A percentile compares a stretch with the other conserved stretches of the same genome.
These are phyloP conservation scores for Norana najaformis DNA, from an alignment of 2,888 invertebrate genomes.

Conservation along the genomic window DNA sequence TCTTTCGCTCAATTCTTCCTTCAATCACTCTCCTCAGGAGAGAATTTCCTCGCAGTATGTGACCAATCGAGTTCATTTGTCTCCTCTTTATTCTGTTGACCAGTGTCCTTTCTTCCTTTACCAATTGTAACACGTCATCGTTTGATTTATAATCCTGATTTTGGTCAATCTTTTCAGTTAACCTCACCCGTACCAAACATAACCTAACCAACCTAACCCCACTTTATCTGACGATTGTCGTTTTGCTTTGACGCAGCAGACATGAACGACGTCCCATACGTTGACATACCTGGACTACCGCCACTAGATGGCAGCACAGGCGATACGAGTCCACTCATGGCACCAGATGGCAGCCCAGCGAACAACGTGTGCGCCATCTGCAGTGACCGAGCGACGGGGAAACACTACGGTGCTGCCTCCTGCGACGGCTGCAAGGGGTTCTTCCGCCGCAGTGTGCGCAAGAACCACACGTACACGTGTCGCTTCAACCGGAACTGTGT, in stretches of 20 bases:
- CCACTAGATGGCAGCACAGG: background rate
- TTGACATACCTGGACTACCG: background rate
- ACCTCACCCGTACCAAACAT: no score
- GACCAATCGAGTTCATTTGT: no score
- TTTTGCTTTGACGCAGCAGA: background rate
- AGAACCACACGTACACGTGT: conserved; percentile 91
- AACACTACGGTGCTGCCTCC: conserved; percentile 82
- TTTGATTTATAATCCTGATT: no score
- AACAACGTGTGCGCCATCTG: conserved; percentile 80
- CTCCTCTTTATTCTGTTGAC: no score
- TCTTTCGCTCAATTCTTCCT: no score
- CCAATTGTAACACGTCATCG: no score
- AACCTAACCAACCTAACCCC: background rate
- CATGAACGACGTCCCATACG: conserved; percentile 14
- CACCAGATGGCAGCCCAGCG: background rate
- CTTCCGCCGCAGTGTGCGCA: conserved; percentile 67
- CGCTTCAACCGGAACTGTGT: conserved; percentile 90
- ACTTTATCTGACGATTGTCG: background rate
- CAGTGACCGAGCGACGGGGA: conserved; percentile 90
- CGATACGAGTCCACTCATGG: background rate
- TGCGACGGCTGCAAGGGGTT: conserved; percentile 96
- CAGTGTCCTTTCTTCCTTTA: no score
- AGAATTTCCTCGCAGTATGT: no score
- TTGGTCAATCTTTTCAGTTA: no score
- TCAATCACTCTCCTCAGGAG: no score